These are phyloP conservation scores for Gymnorhina tibicen DNA, from an alignment of 2,113 vertebrate genomes.

Conservation along the genomic window DNA sequence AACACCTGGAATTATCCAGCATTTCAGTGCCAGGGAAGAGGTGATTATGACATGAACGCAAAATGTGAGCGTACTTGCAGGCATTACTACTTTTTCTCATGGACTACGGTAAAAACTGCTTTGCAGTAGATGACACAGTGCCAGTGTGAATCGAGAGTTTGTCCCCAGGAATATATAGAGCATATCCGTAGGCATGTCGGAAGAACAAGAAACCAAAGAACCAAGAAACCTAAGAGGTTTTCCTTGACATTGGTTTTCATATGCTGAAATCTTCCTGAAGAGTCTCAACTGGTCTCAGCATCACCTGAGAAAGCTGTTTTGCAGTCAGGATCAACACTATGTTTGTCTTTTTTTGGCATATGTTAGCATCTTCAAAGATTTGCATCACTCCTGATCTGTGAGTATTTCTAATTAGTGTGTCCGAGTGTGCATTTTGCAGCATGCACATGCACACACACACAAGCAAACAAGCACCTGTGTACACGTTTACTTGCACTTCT, in stretches of 20 bases:
- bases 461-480: not conserved
- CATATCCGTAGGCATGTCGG: not conserved
- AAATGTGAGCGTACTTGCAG: not conserved
- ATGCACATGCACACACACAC: not conserved
- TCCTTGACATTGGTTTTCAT: not conserved
- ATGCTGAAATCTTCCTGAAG: not conserved
- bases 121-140: not conserved
- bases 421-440: not conserved
- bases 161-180: not conserved
- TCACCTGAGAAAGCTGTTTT: not conserved
- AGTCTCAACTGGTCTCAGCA: not conserved
- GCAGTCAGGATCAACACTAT: not conserved
- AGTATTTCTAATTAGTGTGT: not conserved
- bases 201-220: not conserved
- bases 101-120: not conserved
- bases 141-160: not conserved
- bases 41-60: not conserved
- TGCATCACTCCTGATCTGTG: not conserved
- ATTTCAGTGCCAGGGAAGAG: not conserved
- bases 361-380: not conserved
- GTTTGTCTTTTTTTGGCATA: not conserved
- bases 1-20: not conserved
- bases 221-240: not conserved
- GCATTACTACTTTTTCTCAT: not conserved
- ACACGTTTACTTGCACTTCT: conserved; percentile 53